Base-by-base conservation (phyloP, 2,797 vertebrate genomes). In the Linurgus olivaceus region DNA sequence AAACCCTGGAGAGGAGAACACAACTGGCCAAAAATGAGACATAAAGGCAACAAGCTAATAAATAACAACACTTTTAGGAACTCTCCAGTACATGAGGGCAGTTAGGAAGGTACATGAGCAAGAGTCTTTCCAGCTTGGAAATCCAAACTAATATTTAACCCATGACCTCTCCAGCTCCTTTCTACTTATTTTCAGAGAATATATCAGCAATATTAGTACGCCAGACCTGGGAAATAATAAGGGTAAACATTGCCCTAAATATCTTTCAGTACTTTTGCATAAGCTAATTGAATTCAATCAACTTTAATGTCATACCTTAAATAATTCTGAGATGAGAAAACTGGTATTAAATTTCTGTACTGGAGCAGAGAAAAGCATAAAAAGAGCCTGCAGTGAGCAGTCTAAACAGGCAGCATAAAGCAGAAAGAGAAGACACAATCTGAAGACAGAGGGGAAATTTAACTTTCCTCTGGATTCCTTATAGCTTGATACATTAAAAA, bases 311-410 rank as follows among this genome's bases (percentile, higher is more conserved):
- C 62, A 72, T 76, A 89, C 58, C 50, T 88, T 72, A 80, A 92
- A 68, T 80, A 87, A 91, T 45, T 96, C 40, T 80, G 82, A 85
- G 57, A 66, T 76, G 38, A 91, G 42, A 91, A 91, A 88, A 82
- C 13, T 40, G 38, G 25, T 47, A 75, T 45, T 82, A 83, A 54
- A 79, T 65, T 92, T 82, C 63, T 90, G 48, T 90, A 73, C 59
- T 88, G 47, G 13, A 85, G 72, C 82, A 91, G 58, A 75, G 62
- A 78, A 89, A 87, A 57, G 67, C 51, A 79, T 58, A 87, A 65
- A 57, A 84, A 63, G 19, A 87, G 82, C 94, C 82, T 85, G 85
- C 20, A 85, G 51, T 40, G 40, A 86, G 44, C 72, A 59, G 72
- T 24, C 44, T 73, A 62, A 87, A 78, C 62, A 57, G 71, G 74